phyloP scores from a whole-genome alignment of 1,140 invertebrate genomes.

The Drosophila tristis region DNA sequence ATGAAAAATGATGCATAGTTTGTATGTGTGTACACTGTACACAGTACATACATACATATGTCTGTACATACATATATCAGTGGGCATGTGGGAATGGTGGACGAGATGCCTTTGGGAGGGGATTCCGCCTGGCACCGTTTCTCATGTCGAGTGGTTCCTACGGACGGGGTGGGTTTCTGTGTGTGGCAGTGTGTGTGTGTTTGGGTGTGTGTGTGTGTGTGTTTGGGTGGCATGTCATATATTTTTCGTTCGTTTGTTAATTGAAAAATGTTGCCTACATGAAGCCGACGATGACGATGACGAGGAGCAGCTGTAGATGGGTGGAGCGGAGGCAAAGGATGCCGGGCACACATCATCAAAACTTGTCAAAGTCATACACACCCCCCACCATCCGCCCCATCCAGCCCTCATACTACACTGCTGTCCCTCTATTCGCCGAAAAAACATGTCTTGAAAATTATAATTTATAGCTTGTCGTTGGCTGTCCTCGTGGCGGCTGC shows the following conservation, averaged over 20 bases:
- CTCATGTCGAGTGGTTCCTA: conserved; percentile 42
- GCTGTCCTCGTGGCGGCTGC: conserved; percentile 30
- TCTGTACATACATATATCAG: conserved; percentile 13
- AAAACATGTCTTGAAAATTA: conserved; percentile 74
- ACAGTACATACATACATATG: too few relatives aligned
- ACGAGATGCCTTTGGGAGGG: neutral
- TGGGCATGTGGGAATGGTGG: neutral
- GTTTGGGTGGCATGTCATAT: conserved; percentile 75
- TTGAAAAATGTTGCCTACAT: conserved; percentile 81
- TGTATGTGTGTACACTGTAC: neutral
- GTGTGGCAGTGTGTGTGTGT: conserved; percentile 26
- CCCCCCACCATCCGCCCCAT: neutral
- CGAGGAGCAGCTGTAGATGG: neutral
- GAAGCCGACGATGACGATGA: conserved; percentile 23
- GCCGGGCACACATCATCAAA: conserved; percentile 67
- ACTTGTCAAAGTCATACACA: conserved; percentile 71
- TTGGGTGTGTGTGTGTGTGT: conserved; percentile 33
- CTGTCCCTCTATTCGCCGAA: conserved; percentile 35
- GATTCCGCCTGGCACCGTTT: conserved; percentile 51
- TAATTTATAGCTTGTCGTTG: conserved; percentile 71
- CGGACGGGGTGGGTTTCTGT: neutral
- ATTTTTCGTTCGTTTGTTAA: conserved; percentile 82
- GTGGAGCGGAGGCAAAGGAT: neutral
- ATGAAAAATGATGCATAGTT: conserved; percentile 71
- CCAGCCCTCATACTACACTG: neutral